Percentiles rank a stretch among this genome's conserved stretches.
These are phyloP conservation scores for Hafferia zeledoni DNA, from an alignment of 2,797 vertebrate species.

Conservation along the genomic window DNA sequence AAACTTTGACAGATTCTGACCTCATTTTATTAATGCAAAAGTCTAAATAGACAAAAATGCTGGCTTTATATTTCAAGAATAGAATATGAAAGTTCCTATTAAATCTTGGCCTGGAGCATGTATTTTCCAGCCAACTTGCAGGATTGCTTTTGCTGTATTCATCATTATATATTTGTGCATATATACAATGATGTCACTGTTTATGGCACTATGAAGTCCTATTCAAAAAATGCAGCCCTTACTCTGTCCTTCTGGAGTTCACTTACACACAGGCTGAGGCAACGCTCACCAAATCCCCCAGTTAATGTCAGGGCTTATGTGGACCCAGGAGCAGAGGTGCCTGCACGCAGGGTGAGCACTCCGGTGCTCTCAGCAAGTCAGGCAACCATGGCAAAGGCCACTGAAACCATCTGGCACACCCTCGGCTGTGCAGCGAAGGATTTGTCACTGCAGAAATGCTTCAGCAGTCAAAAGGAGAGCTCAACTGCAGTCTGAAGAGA, in stretches of 20 bases:
- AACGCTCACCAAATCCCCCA: background rate
- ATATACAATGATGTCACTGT: slow-evolving; percentile 29
- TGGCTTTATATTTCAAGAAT: background rate
- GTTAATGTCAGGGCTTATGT: background rate
- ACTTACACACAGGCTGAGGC: background rate
- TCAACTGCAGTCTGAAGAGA: background rate
- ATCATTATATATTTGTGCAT: background rate
- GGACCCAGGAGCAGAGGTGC: background rate
- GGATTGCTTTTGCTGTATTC: background rate
- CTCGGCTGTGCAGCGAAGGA: accelerated
- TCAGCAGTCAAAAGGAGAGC: background rate
- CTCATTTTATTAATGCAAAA: slow-evolving; percentile 45
- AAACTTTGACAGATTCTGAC: slow-evolving; percentile 53
- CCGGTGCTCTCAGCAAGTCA: accelerated
- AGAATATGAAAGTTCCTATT: slow-evolving; percentile 23
- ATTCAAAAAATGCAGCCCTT: background rate
- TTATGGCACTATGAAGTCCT: background rate
- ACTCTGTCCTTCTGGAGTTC: background rate
- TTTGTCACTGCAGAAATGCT: background rate
- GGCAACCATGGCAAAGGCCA: background rate
- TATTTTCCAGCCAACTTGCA: background rate
- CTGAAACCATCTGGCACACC: background rate
- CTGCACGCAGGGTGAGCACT: accelerated
- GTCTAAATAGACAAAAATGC: slow-evolving; percentile 24
- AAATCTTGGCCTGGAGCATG: slow-evolving; percentile 1